A percentile compares a stretch with the other conserved stretches of the same genome.
phyloP scores from a whole-genome alignment of 1,140 invertebrate genomes.

The Listronotus bonariensis region DNA sequence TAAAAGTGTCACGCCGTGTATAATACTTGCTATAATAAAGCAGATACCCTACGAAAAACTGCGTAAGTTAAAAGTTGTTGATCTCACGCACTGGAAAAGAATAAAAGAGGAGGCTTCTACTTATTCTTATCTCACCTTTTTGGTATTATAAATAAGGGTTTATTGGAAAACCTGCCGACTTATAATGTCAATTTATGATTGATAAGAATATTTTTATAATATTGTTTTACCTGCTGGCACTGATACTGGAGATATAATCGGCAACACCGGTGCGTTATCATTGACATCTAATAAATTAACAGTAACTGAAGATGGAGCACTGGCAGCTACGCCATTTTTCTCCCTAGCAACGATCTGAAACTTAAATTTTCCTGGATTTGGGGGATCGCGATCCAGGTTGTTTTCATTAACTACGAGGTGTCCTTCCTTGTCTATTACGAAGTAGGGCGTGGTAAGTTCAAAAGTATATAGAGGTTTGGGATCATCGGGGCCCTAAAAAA shows the following conservation, averaged over 20 bases:
- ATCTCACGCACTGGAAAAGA: no score
- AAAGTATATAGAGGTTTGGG: constrained; percentile 77
- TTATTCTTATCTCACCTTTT: no score
- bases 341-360: constrained; percentile 84
- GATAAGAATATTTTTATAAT: no score
- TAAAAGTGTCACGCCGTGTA: no score
- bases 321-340: constrained; percentile 75
- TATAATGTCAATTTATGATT: no score
- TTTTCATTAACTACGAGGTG: constrained; percentile 79
- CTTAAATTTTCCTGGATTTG: constrained; percentile 79
- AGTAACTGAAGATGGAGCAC: constrained; percentile 76
- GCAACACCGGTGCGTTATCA: constrained; percentile 80
- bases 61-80: no score
- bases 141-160: no score
- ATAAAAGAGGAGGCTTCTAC: no score
- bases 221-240: constrained; percentile 68
- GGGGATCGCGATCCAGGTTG: constrained; percentile 84
- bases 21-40: no score
- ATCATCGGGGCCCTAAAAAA: constrained; percentile 65
- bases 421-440: constrained; percentile 76
- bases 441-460: constrained; percentile 83
- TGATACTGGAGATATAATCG: constrained; percentile 74
- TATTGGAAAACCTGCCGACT: no score
- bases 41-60: no score
- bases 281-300: constrained; percentile 82